Evolutionary conservation across 2,888 invertebrate genomes (phyloP), one percentile per base, ranked within the genome.

Genomic region (Lasioglossum lativentre): DNA sequence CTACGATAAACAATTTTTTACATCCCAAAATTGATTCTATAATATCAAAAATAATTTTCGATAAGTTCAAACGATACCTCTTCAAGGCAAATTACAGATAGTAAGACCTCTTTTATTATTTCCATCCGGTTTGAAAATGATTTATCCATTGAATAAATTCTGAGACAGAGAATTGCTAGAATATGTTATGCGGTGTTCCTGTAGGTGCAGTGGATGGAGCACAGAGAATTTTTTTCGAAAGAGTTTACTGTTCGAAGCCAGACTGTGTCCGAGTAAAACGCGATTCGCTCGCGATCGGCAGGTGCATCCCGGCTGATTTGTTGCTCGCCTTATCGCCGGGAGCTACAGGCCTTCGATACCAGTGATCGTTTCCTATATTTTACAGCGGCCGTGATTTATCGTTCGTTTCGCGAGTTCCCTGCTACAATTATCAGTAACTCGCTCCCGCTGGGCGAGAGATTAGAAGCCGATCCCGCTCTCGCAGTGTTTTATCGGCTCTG

Each of bases 351-450:
- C 90, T 90, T 90, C 90, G 90, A 90, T 91, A 88, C 90, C 89
- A 86, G 80, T 90, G 92, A 92, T 92, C 92, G 92, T 88, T 92
- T 92, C 92, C 90, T 92, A 91, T 92, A 92, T 92, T 92, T 92
- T 90, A 92, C 91, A 89, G 87, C 87, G 80, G 66, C 78, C 83
- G 89, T 92, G 92, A 92, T 92, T 92, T 92, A 92, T 92, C 90
- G 90, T 87, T 75, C 91, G 90, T 90, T 90, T 90, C 88, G 88
- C 91, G 87, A 86, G 85, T 90, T 87, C 82, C 87, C 89, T 85
- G 86, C 68, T 80, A 88, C 91, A 90, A 90, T 90, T 90, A 90
- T 90, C 90, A 90, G 90, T 88, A 89, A 90, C 90, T 85, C 85
- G 85, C 75, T 85, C 90, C 85, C 84, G 87, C 86, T 74, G 86